phyloP scores from a whole-genome alignment of 2,113 vertebrate species.

The Elachura formosa region DNA sequence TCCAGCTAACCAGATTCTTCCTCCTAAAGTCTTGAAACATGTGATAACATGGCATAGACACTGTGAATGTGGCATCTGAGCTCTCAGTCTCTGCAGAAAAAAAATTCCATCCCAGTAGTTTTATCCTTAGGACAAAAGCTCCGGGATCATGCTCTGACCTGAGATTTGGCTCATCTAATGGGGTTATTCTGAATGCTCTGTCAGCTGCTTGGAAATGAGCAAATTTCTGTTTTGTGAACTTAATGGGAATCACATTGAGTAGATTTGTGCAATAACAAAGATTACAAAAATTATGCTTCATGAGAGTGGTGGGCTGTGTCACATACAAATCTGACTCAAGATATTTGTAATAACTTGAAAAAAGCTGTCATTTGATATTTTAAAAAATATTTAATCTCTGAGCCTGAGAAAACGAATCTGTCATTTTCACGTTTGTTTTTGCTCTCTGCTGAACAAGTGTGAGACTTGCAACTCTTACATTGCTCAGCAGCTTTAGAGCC shows the following conservation, averaged over 20 bases:
- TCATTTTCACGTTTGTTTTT: not conserved
- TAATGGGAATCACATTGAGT: not conserved
- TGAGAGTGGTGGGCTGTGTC: not conserved
- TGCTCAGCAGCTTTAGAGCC: not conserved
- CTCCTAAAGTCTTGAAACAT: not conserved
- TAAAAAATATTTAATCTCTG: constrained; percentile 2
- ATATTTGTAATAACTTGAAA: not conserved
- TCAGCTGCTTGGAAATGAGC: not conserved
- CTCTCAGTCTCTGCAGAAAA: not conserved
- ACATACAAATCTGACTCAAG: not conserved
- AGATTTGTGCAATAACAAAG: not conserved
- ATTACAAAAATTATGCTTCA: not conserved
- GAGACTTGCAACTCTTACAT: not conserved
- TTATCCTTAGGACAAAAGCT: not conserved
- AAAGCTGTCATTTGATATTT: not conserved
- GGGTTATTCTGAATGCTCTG: not conserved
- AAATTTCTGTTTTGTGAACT: not conserved
- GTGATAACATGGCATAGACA: not conserved
- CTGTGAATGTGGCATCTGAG: not conserved
- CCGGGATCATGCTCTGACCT: not conserved
- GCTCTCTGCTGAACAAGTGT: not conserved
- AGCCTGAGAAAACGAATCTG: not conserved
- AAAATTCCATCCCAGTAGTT: not conserved
- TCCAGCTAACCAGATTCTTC: not conserved
- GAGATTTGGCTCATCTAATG: not conserved